Percentiles rank a stretch among this genome's conserved stretches.
Evolutionary conservation across 2,797 vertebrate genomes (phyloP).

Genomic region (Clamator glandarius): DNA sequence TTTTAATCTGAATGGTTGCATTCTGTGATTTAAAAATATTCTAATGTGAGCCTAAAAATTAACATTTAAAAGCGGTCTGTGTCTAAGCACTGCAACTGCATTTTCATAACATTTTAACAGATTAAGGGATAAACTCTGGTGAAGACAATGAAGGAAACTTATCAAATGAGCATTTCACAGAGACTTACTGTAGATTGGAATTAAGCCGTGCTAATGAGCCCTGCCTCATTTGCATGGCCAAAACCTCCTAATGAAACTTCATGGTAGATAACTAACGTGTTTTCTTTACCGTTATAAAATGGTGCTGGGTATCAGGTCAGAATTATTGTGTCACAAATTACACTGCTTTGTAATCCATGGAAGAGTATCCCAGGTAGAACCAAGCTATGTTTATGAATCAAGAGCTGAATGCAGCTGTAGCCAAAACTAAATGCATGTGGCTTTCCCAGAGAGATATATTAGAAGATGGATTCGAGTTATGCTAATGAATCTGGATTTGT

Average conservation of each 20-base stretch:
- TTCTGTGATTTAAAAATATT: conserved; percentile 60
- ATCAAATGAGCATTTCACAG: conserved; percentile 81
- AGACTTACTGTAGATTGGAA: conserved; percentile 75
- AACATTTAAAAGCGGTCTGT: conserved; percentile 76
- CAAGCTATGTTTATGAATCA: not conserved
- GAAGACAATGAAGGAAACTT: conserved; percentile 78
- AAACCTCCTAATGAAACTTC: conserved; percentile 73
- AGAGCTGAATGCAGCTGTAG: conserved; percentile 4
- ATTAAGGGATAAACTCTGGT: conserved; percentile 75
- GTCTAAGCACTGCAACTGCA: conserved; percentile 68
- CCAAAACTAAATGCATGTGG: conserved; percentile 15
- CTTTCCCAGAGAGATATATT: conserved; percentile 57
- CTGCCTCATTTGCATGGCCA: conserved; percentile 75
- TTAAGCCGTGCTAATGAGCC: conserved; percentile 72
- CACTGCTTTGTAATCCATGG: not conserved
- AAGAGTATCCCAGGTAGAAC: conserved; percentile 16
- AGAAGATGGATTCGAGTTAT: conserved; percentile 59
- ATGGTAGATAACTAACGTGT: conserved; percentile 60
- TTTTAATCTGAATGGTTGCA: conserved; percentile 55
- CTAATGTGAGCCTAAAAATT: conserved; percentile 65
- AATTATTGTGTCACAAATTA: not conserved
- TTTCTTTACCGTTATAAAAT: conserved; percentile 46
- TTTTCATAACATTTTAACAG: conserved; percentile 78
- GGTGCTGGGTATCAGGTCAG: not conserved
- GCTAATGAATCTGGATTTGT: conserved; percentile 66